Evolutionary conservation across 2,888 invertebrate genomes (phyloP), one percentile per base, ranked within the genome.

Genomic region (Athetis lepigone): DNA sequence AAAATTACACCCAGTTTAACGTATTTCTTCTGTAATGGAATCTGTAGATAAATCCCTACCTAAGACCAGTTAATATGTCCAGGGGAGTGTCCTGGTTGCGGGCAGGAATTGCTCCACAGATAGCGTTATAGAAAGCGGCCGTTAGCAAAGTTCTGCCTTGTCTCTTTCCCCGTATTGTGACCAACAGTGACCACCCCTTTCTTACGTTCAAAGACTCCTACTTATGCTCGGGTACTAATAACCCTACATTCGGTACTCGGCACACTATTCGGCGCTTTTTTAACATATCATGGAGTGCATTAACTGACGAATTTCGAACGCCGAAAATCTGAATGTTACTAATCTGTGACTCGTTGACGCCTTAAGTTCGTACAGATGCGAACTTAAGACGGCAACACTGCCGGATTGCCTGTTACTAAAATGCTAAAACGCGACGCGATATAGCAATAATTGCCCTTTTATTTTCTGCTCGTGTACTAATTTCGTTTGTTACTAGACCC

Each of bases 371-470:
- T 67, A 39, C 2, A 13, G 0, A 8, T 23, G 47, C 70, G 57
- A 55, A 47, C 8, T 69, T 77, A 46, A 25, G 74, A 52, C 51
- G 58, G 52, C 23, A 37, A 43, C 29, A 16, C 25, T 49, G 65
- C 70, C 60, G 42, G 36, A 69, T 72, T 73, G 75, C 75, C 71
- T 72, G 58, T 74, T 63, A 55, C 39, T 58, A 37, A 51, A 74
- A 72, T 39, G 69, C 63, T 51, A 25, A 45, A 57, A 47, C 33
- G 61, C 47, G 43, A 43, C 46, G 63, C 71, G 54, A 68, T 25
- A 40, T 42, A 23, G 25, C 11, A 63, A 58, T 46, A 42, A 56
- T 39, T 29, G 21, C 18, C 46, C 21, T 60, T 37, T 42, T 36
- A 65, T 42, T 73, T 73, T 51, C 64, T 58, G 51, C 69, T 74